phyloP scores from a whole-genome alignment of 2,888 invertebrate genomes.

The Protophormia terraenovae region DNA sequence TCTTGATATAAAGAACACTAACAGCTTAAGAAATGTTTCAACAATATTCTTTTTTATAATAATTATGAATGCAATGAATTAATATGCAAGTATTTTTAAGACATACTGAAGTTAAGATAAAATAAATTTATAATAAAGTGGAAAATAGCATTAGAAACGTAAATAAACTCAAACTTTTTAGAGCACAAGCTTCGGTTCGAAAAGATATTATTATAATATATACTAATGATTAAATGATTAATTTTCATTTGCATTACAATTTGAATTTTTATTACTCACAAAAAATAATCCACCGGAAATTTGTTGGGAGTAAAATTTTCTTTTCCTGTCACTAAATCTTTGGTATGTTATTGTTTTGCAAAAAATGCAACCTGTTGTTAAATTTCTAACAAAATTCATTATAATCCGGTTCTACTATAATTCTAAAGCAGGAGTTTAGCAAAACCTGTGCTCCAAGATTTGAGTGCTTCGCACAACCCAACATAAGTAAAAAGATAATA shows the following conservation, averaged over 20 bases:
- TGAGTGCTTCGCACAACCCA: background rate
- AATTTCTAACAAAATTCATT: background rate
- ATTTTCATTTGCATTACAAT: too few species aligned
- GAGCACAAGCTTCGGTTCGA: too few species aligned
- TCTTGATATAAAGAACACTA: background rate
- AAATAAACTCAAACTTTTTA: background rate
- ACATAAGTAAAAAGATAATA: background rate
- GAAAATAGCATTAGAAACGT: background rate
- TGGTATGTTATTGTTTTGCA: background rate
- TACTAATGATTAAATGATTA: too few species aligned
- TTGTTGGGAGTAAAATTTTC: too few species aligned
- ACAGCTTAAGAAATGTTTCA: background rate
- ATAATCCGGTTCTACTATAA: conserved; percentile 22
- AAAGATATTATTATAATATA: too few species aligned
- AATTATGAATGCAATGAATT: background rate
- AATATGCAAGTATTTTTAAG: background rate
- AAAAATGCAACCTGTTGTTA: conserved; percentile 13
- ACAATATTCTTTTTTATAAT: background rate
- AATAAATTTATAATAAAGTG: background rate
- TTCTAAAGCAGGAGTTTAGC: background rate
- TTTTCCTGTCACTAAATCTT: background rate
- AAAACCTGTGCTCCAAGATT: conserved; percentile 2
- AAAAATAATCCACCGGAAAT: background rate
- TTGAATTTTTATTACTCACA: too few species aligned
- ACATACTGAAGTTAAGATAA: background rate